A percentile compares a stretch with the other conserved stretches of the same genome.
These are phyloP conservation scores for Lasioglossum oenotherae DNA, from an alignment of 2,888 invertebrate species.

Conservation along the genomic window DNA sequence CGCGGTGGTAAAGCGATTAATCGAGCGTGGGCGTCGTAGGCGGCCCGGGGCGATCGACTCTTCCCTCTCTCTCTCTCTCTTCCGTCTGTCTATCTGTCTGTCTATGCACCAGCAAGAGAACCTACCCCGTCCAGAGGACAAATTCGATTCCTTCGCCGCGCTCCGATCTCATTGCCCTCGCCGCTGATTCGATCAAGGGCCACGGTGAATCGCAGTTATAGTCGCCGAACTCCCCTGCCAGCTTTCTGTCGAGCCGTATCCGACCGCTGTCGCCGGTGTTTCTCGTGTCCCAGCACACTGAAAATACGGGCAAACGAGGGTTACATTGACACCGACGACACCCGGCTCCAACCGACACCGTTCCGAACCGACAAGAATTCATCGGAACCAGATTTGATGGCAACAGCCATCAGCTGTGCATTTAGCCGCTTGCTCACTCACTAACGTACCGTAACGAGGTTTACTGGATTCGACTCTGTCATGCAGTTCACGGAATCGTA, in stretches of 20 bases:
- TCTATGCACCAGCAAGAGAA: conserved; percentile 4
- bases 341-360: not conserved
- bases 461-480: not conserved
- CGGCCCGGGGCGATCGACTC: not conserved
- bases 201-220: conserved; percentile 96
- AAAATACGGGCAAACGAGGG: conserved; percentile 23
- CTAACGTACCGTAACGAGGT: not conserved
- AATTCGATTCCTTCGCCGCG: conserved; percentile 96
- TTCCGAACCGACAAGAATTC: not conserved
- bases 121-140: conserved; percentile 96
- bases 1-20: conserved; percentile 24
- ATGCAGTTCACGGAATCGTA: not conserved
- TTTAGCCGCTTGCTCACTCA: not conserved
- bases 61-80: not conserved
- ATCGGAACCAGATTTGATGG: not conserved
- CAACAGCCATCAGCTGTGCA: not conserved
- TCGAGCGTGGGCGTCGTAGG: conserved; percentile 14
- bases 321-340: not conserved
- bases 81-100: not conserved
- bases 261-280: conserved; percentile 82
- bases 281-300: conserved; percentile 88
- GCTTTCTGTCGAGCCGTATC: conserved; percentile 85
- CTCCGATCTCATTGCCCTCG: conserved; percentile 93
- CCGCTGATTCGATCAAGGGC: conserved; percentile 94
- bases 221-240: conserved; percentile 91